A percentile compares a stretch with the other conserved stretches of the same genome.
phyloP scores from a whole-genome alignment of 1,140 invertebrate genomes.

The Calliopsis andreniformis region DNA sequence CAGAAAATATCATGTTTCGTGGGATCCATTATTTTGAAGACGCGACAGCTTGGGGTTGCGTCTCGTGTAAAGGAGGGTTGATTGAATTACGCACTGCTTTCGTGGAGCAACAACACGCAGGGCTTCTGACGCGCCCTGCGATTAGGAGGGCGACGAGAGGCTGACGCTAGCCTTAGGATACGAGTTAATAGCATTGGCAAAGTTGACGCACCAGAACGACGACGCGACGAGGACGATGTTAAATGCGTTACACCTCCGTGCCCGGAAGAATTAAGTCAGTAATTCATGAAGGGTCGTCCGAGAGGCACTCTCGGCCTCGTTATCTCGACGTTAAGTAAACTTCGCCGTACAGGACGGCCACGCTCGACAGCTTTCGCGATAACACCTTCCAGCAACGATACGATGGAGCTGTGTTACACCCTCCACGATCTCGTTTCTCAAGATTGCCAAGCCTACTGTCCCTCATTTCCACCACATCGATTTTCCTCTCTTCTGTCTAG shows the following conservation, averaged over 20 bases:
- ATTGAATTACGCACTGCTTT: slow-evolving; percentile 41
- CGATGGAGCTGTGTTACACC: slow-evolving; percentile 14
- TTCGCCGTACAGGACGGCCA: slow-evolving; percentile 5
- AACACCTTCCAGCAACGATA: slow-evolving; percentile 16
- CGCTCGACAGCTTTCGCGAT: slow-evolving; percentile 19
- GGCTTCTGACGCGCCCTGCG: neutral
- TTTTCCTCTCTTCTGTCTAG: neutral
- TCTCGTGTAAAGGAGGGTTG: neutral
- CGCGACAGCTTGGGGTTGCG: neutral
- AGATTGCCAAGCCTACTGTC: no score
- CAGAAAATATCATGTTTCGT: neutral
- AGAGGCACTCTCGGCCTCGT: slow-evolving; percentile 43
- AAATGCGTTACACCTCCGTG: slow-evolving; percentile 48
- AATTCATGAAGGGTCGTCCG: slow-evolving; percentile 55
- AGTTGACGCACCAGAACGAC: slow-evolving; percentile 37
- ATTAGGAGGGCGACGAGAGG: slow-evolving; percentile 10
- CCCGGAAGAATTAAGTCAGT: slow-evolving; percentile 60
- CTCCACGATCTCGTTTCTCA: neutral
- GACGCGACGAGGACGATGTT: slow-evolving; percentile 32
- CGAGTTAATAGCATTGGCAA: slow-evolving; percentile 53
- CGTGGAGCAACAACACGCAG: slow-evolving; percentile 9
- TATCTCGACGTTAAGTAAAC: slow-evolving; percentile 49
- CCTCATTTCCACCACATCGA: no score
- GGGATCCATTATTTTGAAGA: neutral
- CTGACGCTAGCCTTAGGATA: slow-evolving; percentile 42